Evolutionary conservation across 2,888 invertebrate species (phyloP), one percentile per base, ranked within the genome.

Genomic region (Halictus ligatus): DNA sequence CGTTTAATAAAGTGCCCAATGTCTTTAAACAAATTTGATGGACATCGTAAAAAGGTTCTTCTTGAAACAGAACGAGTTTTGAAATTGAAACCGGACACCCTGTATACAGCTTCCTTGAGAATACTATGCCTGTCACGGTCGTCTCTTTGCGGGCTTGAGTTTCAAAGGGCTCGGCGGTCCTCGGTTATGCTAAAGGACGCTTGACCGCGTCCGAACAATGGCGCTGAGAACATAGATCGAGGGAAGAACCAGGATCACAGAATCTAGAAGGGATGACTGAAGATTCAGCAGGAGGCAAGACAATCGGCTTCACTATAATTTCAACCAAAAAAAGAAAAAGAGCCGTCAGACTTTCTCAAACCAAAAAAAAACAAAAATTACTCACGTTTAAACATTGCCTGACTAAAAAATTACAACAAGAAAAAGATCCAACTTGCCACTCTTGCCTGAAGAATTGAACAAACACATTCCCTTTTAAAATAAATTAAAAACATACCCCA

Each of bases 151-250:
- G 54, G 8, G 54, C 2, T 54, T 54, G 60, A 25, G 13, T 25
- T 60, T 60, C 60, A 25, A 60, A 60, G 60, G 60, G 25, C 60
- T 25, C 13, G 29, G 64, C 18, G n/a, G 25, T 29, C 29, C 18
- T 64, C 7, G 54, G 54, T 54, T 54, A 54, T 54, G 54, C 21
- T 18, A 79, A 69, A 74, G 86, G 89, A 92, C 90, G 93, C 92
- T 93, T 92, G 92, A 93, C 92, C 92, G 93, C 90, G 78, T 89
- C 83, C 86, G 91, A 92, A 93, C 92, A 93, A 93, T 93, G 90
- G 92, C 90, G 93, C 91, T 93, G 93, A 92, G 93, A 93, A 93
- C 92, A 82, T 90, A 81, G 90, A 87, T 87, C 90, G 89, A 89
- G 89, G 89, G 86, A 85, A 85, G 85, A 91, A 93, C 78, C 93